Base-by-base conservation (phyloP, 1,140 invertebrate species). In the Caligus rogercresseyi region DNA sequence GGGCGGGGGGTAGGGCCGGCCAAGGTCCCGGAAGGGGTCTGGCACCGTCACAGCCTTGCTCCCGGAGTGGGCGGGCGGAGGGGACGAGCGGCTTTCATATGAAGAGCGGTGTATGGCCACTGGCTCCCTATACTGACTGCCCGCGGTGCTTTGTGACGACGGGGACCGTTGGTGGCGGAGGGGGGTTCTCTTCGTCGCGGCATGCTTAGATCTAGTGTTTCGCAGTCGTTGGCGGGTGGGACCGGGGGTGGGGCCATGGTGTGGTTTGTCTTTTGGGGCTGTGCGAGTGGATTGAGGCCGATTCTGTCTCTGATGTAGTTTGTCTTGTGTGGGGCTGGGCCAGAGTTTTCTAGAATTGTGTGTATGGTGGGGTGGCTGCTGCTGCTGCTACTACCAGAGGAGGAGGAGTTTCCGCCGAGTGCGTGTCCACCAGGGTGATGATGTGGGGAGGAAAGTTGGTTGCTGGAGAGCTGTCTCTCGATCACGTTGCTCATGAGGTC, bases 401-500 rank as follows among this genome's bases (percentile, higher is more conserved):
- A 11, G 31, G 31, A 43, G n/a, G 31, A 43, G 31, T 43, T 43
- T 11, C 31, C n/a, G n/a, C n/a, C n/a, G n/a, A n/a, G n/a, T n/a
- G n/a, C n/a, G n/a, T n/a, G n/a, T n/a, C n/a, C n/a, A n/a, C n/a
- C n/a, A n/a, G n/a, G n/a, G n/a, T 43, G 31, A 43, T 43, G 31
- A 43, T 43, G 31, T n/a, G n/a, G n/a, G n/a, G n/a, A n/a, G 2
- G 18, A 21, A n/a, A 13, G 14, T 2, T 3, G 26, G 16, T 25
- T 20, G 25, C 51, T 25, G 23, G 57, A 25, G 3, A 60, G 23
- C n/a, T 20, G 25, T 2, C 26, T 25, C 26, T 60, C 57, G 43
- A 60, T 60, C 2, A 60, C 57, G 21, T 60, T 60, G n/a, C 21
- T 60, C 57, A 60, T 60, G 25, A 60, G 24, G 7, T 60, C 57